phyloP scores from a whole-genome alignment of 2,888 invertebrate species.

The Tanypteryx hageni region DNA sequence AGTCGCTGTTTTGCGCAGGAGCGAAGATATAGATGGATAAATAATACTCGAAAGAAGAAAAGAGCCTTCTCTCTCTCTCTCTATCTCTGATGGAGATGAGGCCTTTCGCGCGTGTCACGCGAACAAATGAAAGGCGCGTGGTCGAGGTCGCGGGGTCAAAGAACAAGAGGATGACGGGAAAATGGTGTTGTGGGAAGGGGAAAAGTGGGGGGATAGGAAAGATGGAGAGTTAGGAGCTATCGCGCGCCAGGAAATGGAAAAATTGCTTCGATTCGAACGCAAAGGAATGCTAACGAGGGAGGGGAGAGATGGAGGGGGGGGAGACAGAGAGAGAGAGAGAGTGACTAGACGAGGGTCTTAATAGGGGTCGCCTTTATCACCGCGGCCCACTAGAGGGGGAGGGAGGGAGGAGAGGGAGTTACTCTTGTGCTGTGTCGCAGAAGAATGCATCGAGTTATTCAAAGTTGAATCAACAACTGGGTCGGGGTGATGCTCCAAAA shows the following conservation, averaged over 20 bases:
- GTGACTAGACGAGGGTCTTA: not conserved
- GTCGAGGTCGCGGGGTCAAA: not conserved
- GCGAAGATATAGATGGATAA: no score
- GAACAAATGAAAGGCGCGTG: not conserved
- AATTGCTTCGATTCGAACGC: conserved; percentile 39
- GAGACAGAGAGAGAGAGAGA: not conserved
- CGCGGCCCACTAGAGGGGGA: no score
- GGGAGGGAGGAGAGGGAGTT: no score
- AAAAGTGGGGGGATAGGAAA: not conserved
- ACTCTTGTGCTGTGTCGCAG: no score
- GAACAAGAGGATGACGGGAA: not conserved
- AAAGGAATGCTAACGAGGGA: not conserved
- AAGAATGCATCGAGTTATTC: no score
- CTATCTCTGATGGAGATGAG: not conserved
- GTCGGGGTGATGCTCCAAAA: no score
- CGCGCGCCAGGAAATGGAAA: conserved; percentile 38
- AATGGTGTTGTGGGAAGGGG: not conserved
- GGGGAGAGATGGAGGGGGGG: not conserved
- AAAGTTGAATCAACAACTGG: no score
- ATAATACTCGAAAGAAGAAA: not conserved
- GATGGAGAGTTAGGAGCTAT: not conserved
- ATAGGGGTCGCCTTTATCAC: no score
- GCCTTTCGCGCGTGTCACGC: not conserved
- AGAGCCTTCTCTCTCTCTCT: not conserved
- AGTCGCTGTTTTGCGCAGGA: no score